Evolutionary conservation across 2,113 vertebrate genomes (phyloP).

Genomic region (Campylomormyrus numenius): DNA sequence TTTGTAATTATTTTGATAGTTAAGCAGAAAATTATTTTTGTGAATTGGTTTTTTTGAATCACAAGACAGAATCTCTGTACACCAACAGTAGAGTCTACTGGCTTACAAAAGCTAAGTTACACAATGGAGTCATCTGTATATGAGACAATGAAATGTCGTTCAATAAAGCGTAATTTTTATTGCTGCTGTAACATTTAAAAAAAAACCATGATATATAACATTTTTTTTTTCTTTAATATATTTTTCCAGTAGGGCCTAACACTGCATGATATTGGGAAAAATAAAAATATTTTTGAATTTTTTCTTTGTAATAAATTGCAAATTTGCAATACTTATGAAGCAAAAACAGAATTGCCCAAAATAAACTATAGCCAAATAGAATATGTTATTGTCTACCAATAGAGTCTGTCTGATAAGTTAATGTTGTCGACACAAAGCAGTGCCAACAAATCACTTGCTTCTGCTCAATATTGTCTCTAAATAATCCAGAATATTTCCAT

Average conservation of each 20-base stretch:
- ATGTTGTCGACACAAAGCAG: background rate
- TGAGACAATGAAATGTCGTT: background rate
- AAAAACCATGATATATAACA: background rate
- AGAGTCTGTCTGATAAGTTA: background rate
- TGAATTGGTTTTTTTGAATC: no score
- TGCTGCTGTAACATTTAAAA: no score
- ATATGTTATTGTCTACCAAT: background rate
- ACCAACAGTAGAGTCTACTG: no score
- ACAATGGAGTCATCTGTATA: background rate
- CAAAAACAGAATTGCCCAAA: background rate
- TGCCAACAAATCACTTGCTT: no score
- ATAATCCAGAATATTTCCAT: no score
- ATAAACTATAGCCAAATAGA: background rate
- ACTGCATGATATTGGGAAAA: no score
- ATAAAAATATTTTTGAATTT: no score
- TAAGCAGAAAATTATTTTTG: no score
- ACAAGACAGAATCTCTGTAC: no score
- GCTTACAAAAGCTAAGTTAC: no score
- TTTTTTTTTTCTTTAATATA: background rate
- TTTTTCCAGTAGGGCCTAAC: background rate
- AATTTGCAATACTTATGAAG: background rate
- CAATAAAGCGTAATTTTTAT: background rate
- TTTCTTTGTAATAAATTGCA: background rate
- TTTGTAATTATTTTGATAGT: no score
- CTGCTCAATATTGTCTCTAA: no score